phyloP scores from a whole-genome alignment of 2,888 invertebrate genomes.

The Aproaerema taeniolella region DNA sequence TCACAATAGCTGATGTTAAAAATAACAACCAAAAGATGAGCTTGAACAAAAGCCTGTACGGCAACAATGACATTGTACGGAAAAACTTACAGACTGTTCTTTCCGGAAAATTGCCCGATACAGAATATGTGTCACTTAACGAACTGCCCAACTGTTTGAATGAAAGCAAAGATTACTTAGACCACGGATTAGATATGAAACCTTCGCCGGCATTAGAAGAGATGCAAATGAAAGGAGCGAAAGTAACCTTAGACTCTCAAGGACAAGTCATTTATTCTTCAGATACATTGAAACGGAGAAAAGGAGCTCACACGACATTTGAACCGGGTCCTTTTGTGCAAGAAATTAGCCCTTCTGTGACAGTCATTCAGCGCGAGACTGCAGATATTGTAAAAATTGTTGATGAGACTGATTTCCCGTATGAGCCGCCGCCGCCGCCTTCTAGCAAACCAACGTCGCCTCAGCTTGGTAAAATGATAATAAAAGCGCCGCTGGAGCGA shows the following conservation, averaged over 20 bases:
- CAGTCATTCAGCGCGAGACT: slow-evolving; percentile 56
- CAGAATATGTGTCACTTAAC: slow-evolving; percentile 89
- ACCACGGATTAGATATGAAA: slow-evolving; percentile 50
- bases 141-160: slow-evolving; percentile 81
- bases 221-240: slow-evolving; percentile 81
- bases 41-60: slow-evolving; percentile 68
- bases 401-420: slow-evolving; percentile 68
- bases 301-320: slow-evolving; percentile 90
- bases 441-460: slow-evolving; percentile 78
- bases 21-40: slow-evolving; percentile 84
- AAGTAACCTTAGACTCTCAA: slow-evolving; percentile 89
- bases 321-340: slow-evolving; percentile 92
- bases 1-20: slow-evolving; percentile 89
- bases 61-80: slow-evolving; percentile 82
- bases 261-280: slow-evolving; percentile 93
- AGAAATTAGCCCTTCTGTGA: slow-evolving; percentile 67
- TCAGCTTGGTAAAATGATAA: slow-evolving; percentile 80
- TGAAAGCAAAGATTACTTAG: slow-evolving; percentile 62
- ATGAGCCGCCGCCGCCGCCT: slow-evolving; percentile 54
- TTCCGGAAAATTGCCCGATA: slow-evolving; percentile 79
- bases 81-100: slow-evolving; percentile 78
- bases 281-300: slow-evolving; percentile 87
- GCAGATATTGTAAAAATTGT: slow-evolving; percentile 56
- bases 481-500: slow-evolving; percentile 71
- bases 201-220: slow-evolving; percentile 49